Evolutionary conservation across 2,113 vertebrate species (phyloP).

Genomic region (Sclerurus mexicanus): DNA sequence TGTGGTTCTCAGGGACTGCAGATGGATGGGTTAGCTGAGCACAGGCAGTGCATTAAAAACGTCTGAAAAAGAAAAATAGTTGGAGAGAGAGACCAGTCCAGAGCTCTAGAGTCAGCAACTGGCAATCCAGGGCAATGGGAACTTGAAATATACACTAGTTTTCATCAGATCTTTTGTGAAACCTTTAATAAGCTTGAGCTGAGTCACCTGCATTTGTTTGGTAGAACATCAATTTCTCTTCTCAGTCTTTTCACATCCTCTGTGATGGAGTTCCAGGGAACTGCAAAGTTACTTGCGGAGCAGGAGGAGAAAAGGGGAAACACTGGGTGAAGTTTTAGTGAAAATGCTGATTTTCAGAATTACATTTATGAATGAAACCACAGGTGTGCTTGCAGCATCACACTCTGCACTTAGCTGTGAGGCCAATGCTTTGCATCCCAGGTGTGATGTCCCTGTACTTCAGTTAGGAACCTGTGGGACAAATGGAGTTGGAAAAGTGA

Average conservation of each 20-base stretch:
- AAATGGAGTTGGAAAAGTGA: neutral
- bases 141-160: neutral
- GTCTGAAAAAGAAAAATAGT: neutral
- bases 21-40: neutral
- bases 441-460: neutral
- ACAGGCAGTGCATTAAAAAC: neutral
- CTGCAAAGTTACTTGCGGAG: neutral
- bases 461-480: neutral
- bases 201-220: neutral
- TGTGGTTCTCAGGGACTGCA: slow-evolving; percentile 3
- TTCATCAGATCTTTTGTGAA: slow-evolving; percentile 1
- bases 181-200: neutral
- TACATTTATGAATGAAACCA: neutral
- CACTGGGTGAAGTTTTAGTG: neutral
- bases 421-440: neutral
- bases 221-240: neutral
- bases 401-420: neutral
- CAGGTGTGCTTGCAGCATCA: fast-evolving
- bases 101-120: neutral
- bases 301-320: neutral
- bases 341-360: neutral
- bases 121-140: neutral
- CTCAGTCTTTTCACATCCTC: neutral
- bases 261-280: neutral
- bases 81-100: neutral